Evolutionary conservation across 2,113 vertebrate species (phyloP).

Genomic region (Microtus pennsylvanicus): DNA sequence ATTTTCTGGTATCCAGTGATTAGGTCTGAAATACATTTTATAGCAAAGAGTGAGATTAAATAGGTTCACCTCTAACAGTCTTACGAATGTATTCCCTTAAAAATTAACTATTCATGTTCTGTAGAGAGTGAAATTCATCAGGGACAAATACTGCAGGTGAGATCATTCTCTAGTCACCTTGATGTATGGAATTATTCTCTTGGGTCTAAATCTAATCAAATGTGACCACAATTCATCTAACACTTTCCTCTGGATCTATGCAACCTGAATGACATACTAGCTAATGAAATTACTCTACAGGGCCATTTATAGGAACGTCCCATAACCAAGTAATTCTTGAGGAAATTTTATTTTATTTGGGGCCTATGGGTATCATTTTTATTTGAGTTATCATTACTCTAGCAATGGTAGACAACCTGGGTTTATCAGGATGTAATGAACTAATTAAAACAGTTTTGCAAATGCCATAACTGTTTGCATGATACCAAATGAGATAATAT

Average conservation of each 20-base stretch:
- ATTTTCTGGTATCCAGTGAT: constrained; percentile 54
- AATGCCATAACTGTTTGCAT: background rate
- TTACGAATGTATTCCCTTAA: constrained; percentile 60
- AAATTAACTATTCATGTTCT: constrained; percentile 75
- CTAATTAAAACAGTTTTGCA: background rate
- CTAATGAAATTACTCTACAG: constrained; percentile 69
- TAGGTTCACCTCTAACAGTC: constrained; percentile 64
- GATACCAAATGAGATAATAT: constrained; percentile 23
- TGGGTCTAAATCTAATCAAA: constrained; percentile 70
- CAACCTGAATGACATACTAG: constrained; percentile 40
- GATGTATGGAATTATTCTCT: constrained; percentile 71
- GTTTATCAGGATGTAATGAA: background rate
- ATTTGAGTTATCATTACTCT: constrained; percentile 32
- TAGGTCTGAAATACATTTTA: constrained; percentile 67
- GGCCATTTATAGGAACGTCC: background rate
- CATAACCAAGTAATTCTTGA: constrained; percentile 47
- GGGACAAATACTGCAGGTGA: constrained; percentile 20
- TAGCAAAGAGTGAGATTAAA: constrained; percentile 57
- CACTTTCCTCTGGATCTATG: constrained; percentile 54
- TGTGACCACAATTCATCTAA: constrained; percentile 70
- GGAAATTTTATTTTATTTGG: constrained; percentile 61
- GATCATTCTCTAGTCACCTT: constrained; percentile 71
- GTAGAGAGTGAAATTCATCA: constrained; percentile 62
- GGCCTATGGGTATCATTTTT: background rate
- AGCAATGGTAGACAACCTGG: background rate